Conservation (phyloP, 2,113 vertebrate genomes). For the Aspiorhynchus laticeps region DNA sequence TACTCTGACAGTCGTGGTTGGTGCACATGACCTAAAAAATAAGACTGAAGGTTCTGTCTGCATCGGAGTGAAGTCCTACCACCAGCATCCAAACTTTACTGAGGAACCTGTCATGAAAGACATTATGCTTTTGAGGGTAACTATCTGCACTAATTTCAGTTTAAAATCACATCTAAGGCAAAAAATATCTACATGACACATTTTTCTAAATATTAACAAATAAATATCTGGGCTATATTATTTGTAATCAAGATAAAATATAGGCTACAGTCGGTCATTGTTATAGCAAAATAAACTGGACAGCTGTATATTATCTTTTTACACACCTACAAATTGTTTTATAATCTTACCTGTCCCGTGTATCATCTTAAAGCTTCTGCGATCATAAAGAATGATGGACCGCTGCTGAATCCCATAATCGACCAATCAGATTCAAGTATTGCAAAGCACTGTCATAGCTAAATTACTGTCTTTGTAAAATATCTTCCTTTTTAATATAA, state of each 20-base stretch:
- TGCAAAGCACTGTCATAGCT: background rate
- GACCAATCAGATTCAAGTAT: background rate
- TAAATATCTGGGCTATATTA: background rate
- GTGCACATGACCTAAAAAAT: background rate
- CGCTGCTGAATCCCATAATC: too few relatives aligned
- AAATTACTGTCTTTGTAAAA: background rate
- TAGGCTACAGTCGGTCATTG: too few relatives aligned
- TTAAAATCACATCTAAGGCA: too few relatives aligned
- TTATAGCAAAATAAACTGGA: too few relatives aligned
- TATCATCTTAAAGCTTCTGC: background rate
- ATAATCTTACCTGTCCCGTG: background rate
- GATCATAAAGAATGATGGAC: background rate
- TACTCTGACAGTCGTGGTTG: background rate
- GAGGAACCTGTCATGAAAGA: background rate
- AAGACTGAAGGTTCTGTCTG: too few relatives aligned
- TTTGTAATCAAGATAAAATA: too few relatives aligned
- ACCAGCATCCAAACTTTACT: background rate
- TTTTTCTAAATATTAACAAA: background rate
- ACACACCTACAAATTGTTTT: background rate
- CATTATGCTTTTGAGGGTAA: constrained; percentile 42
- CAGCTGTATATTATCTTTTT: background rate
- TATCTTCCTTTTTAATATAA: too few relatives aligned
- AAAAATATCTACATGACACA: too few relatives aligned
- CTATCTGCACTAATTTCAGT: too few relatives aligned
- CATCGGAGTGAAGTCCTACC: background rate